A percentile compares a stretch with the other conserved stretches of the same genome.
Conservation (phyloP, 2,113 vertebrate species). For the Lagopus muta region DNA sequence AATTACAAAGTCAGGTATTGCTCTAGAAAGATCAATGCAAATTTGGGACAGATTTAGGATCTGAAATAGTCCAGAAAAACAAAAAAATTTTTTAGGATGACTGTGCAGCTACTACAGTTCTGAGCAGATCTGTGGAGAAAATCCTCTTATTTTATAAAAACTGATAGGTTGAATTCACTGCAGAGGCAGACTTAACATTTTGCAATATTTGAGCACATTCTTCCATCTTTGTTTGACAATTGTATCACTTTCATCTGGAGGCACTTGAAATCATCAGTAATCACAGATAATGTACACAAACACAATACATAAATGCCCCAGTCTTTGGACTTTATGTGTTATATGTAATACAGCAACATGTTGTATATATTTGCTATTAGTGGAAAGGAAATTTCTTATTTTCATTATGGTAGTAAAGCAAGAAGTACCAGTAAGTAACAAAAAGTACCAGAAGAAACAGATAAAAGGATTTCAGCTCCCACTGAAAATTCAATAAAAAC, state of each 20-base stretch:
- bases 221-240: neutral
- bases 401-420: neutral
- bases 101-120: neutral
- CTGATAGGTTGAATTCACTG: neutral
- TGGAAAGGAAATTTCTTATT: neutral
- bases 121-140: neutral
- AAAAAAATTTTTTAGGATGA: neutral
- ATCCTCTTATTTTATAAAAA: neutral
- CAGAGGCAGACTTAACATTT: neutral
- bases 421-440: neutral
- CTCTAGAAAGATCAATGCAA: neutral
- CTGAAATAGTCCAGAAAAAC: neutral
- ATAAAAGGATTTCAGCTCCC: neutral
- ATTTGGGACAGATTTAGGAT: neutral
- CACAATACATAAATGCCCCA: neutral
- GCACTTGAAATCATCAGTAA: neutral
- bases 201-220: neutral
- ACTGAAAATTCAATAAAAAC: neutral
- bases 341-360: neutral
- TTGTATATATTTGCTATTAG: neutral
- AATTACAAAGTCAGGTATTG: neutral
- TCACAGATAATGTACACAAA: neutral
- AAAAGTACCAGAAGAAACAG: neutral
- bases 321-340: neutral
- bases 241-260: neutral